Percentiles rank a stretch among this genome's conserved stretches.
Evolutionary conservation across 2,888 invertebrate species (phyloP).

Genomic region (Andrena trimmerana): DNA sequence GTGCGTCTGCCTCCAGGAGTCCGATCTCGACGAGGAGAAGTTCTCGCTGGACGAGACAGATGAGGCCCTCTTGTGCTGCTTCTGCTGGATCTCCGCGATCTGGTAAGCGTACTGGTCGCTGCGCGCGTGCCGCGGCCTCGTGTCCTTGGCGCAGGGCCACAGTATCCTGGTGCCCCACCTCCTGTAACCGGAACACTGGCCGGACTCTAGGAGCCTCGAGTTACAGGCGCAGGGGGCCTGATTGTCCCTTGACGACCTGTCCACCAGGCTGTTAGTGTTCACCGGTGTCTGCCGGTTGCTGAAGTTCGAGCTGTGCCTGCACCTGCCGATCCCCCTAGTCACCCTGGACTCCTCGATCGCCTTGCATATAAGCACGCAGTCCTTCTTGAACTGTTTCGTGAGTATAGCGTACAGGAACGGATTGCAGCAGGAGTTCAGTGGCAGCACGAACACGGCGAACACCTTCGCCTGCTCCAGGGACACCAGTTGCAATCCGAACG

Average conservation of each 20-base stretch:
- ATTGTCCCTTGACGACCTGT: conserved; percentile 91
- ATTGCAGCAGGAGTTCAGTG: conserved; percentile 98
- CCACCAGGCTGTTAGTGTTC: conserved; percentile 93
- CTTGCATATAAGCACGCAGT: conserved; percentile 97
- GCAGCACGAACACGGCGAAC: conserved; percentile 97
- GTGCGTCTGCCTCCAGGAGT: conserved; percentile 93
- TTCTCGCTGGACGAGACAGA: conserved; percentile 96
- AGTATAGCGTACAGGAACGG: conserved; percentile 99
- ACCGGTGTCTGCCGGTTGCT: conserved; percentile 95
- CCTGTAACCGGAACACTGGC: conserved; percentile 61
- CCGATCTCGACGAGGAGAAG: conserved; percentile 91
- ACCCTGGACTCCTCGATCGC: conserved; percentile 97
- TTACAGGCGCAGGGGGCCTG: conserved; percentile 88
- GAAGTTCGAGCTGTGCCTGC: conserved; percentile 94
- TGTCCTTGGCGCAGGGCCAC: conserved; percentile 84
- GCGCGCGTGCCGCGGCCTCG: conserved; percentile 84
- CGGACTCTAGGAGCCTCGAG: conserved; percentile 86
- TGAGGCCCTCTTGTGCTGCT: conserved; percentile 91
- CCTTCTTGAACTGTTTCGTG: conserved; percentile 99
- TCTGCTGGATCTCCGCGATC: conserved; percentile 91
- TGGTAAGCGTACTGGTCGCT: conserved; percentile 91
- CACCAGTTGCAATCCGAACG: conserved; percentile 95
- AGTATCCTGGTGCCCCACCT: conserved; percentile 80
- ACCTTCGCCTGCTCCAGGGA: conserved; percentile 98
- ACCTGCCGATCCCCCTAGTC: conserved; percentile 94